phyloP scores from a whole-genome alignment of 1,140 invertebrate species.

The Lasioglossum baleicum region DNA sequence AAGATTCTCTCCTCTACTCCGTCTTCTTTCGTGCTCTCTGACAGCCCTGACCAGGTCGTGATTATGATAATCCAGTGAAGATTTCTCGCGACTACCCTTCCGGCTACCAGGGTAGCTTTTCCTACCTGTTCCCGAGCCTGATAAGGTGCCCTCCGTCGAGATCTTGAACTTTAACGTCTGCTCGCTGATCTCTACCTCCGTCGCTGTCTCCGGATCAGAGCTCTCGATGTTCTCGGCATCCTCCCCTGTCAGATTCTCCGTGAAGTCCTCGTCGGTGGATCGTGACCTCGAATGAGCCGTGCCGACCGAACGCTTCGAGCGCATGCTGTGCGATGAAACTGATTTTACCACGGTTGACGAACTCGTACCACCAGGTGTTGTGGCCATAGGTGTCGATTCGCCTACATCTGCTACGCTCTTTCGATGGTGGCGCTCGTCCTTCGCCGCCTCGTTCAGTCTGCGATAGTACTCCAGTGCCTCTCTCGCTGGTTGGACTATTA shows the following conservation, averaged over 20 bases:
- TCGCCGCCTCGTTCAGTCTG: constrained; percentile 84
- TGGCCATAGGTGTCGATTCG: constrained; percentile 51
- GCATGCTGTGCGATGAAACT: constrained; percentile 80
- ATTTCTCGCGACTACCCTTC: constrained; percentile 82
- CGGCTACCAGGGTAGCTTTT: constrained; percentile 83
- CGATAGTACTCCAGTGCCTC: constrained; percentile 83
- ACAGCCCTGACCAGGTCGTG: constrained; percentile 74
- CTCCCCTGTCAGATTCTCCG: constrained; percentile 80
- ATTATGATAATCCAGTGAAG: constrained; percentile 75
- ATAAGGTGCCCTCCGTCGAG: constrained; percentile 83
- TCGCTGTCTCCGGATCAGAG: constrained; percentile 86
- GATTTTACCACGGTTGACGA: constrained; percentile 78
- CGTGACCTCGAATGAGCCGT: constrained; percentile 73
- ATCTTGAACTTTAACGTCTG: constrained; percentile 88
- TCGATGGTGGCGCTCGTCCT: constrained; percentile 82
- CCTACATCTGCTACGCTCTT: constrained; percentile 82
- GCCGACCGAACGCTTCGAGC: constrained; percentile 75
- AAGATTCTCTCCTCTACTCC: constrained; percentile 70
- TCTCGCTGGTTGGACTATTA: constrained; percentile 83
- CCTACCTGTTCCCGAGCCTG: constrained; percentile 72
- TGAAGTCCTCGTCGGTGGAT: constrained; percentile 80
- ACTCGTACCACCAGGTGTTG: constrained; percentile 41
- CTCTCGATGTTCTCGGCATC: constrained; percentile 83
- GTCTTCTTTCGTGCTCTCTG: constrained; percentile 70
- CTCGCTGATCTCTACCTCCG: constrained; percentile 88